These are phyloP conservation scores for Lasius platythorax DNA, from an alignment of 2,888 invertebrate genomes.

Conservation along the genomic window DNA sequence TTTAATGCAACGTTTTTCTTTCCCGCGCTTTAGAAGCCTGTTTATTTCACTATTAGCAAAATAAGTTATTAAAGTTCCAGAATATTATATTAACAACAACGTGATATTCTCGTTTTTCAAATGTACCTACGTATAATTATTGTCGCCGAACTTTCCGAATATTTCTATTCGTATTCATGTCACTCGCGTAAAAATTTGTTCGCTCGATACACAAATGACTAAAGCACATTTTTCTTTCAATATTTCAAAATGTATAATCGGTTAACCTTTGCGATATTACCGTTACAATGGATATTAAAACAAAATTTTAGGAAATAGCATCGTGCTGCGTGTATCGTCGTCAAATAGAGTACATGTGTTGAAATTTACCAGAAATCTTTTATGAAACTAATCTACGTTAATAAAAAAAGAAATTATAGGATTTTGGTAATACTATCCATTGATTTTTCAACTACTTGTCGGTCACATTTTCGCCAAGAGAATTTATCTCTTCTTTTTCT, in stretches of 20 bases:
- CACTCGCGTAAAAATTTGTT: not conserved
- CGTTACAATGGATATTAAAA: not conserved
- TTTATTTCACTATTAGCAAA: conserved; percentile 22
- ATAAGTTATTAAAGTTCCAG: not conserved
- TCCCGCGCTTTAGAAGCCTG: not conserved
- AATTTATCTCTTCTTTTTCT: conserved; percentile 7
- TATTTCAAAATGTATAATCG: conserved; percentile 14
- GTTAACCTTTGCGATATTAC: not conserved
- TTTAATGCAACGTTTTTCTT: conserved; percentile 12
- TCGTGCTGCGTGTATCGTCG: not conserved
- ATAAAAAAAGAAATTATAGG: not conserved
- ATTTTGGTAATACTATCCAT: not conserved
- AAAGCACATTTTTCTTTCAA: not conserved
- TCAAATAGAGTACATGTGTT: not conserved
- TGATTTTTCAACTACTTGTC: not conserved
- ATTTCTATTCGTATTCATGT: not conserved
- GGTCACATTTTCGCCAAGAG: not conserved
- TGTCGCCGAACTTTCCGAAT: not conserved
- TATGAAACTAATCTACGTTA: not conserved
- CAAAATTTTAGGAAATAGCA: not conserved
- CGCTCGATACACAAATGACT: not conserved
- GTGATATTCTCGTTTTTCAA: conserved; percentile 20
- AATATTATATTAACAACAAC: not conserved
- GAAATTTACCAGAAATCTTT: not conserved
- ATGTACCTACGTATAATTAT: not conserved